Percentiles rank a stretch among this genome's conserved stretches.
phyloP scores from a whole-genome alignment of 2,113 vertebrate species.

The Fukomys damarensis region DNA sequence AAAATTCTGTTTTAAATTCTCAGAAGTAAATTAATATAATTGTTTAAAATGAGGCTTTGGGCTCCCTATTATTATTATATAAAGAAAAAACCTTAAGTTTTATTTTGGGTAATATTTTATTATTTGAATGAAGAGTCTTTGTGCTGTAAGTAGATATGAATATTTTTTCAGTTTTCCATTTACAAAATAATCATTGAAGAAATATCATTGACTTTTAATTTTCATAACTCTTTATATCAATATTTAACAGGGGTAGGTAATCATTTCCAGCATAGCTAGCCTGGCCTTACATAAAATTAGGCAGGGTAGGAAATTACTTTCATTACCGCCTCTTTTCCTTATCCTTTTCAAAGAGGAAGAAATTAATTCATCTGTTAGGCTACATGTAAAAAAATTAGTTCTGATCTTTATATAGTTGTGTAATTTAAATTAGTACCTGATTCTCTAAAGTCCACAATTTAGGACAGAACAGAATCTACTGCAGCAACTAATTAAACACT shows the following conservation, averaged over 20 bases:
- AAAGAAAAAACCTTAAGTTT: constrained; percentile 46
- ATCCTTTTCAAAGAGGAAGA: constrained; percentile 81
- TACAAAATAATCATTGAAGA: constrained; percentile 68
- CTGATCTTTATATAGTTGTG: constrained; percentile 88
- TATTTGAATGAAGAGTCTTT: constrained; percentile 38
- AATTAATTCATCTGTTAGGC: constrained; percentile 86
- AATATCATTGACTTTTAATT: constrained; percentile 69
- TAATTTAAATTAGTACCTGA: constrained; percentile 90
- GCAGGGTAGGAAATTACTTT: constrained; percentile 77
- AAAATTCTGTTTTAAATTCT: constrained; percentile 44
- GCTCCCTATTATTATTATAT: not conserved
- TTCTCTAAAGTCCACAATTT: constrained; percentile 90
- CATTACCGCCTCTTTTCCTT: constrained; percentile 78
- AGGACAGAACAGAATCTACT: constrained; percentile 87
- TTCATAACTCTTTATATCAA: constrained; percentile 73
- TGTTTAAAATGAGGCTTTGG: not conserved
- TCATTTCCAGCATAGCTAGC: constrained; percentile 69
- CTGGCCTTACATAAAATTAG: constrained; percentile 74
- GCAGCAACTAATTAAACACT: constrained; percentile 92
- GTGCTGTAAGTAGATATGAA: not conserved
- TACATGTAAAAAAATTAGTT: constrained; percentile 84
- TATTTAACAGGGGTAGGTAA: constrained; percentile 76
- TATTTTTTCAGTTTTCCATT: constrained; percentile 55
- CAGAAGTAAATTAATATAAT: not conserved
- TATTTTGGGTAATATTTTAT: constrained; percentile 49